Evolutionary conservation across 2,888 invertebrate genomes (phyloP), one percentile per base, ranked within the genome.

Genomic region (Pocota personata): DNA sequence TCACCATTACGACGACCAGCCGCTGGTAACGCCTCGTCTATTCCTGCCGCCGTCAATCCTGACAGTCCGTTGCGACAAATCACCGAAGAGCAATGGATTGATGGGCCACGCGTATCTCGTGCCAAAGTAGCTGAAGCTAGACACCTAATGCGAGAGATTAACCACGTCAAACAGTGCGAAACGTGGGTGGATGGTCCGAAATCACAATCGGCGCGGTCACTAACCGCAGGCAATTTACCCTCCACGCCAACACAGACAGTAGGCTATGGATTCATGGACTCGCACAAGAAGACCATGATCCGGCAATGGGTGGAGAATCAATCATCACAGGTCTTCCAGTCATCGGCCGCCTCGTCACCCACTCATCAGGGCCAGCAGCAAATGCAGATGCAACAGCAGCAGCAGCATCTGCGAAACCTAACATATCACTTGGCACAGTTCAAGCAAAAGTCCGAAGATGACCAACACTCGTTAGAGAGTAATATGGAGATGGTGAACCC

Each of bases 131-230:
- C 96, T 1, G 97, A 97, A 92, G 97, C 96, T 0, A 93, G 97
- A 57, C 96, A 96, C 90, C 94, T 97, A 88, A 94, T 96, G 90
- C 96, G 96, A 89, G 96, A 97, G 92, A 94, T 96, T 0, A 95
- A 94, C 89, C 94, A 96, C 91, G 94, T 94, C 3, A 96, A 96
- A 90, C 96, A 97, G 92, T 94, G 96, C 52, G 98, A 98, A 93
- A 97, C 97, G 2, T 98, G 98, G 98, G 96, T 98, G 71, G 98
- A 98, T 91, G 98, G 98, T 0, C 98, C 98, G 1, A 96, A 97
- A 94, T 96, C 96, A 89, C 92, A 91, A 24, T 91, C 91, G 12
- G 90, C 90, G 24, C 90, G 91, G 35, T 94, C 96, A 19, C 91
- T 93, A 4, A 91, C 91, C 12, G 91, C 90, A 1, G 91, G 90